Base-by-base conservation (phyloP, 2,797 vertebrate genomes). In the Myotis findleyi region DNA sequence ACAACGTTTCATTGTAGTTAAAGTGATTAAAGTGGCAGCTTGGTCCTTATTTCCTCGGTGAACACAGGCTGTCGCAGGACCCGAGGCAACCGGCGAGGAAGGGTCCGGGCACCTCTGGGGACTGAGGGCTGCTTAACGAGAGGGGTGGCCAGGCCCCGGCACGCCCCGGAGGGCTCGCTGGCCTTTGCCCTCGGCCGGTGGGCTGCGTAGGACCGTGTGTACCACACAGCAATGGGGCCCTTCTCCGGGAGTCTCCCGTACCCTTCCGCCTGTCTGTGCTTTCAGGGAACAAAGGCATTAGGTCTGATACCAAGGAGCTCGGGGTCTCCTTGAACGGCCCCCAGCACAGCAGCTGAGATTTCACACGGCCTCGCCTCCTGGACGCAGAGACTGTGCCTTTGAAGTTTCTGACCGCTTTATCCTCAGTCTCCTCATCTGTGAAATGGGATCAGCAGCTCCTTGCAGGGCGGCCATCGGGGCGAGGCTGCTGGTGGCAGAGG, bases 401-500 rank as follows among this genome's bases (percentile, higher is more conserved):
- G 33, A 75, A 13, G 36, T 47, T 51, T 69, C 68, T 49, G 11
- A 27, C n/a, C 23, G 7, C 14, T 3, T 53, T 21, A 64, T 59
- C 59, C 27, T 87, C 64, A 4, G 10, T 69, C 77, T 13, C 55
- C 30, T 23, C n/a, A 3, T 16, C 33, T 49, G 59, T 41, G 41
- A 69, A 91, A 64, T 55, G 80, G 69, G 27, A 9, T 27, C 14
- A 38, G 41, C 17, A 38, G 30, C 30, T 82, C 23, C 33, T 21
- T 7, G 17, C 3, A 11, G 10, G 68, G 30, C 25, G 2, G 36
- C 73, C 16, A 9, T 2, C 30, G 25, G 49, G 68, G 21, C 47
- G 0, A 2, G 3, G 44, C 38, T 27, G 16, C 68, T 77, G 5
- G 0, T 0, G 27, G n/a, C 2, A 11, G 71, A 49, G 2, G 41